phyloP scores from a whole-genome alignment of 2,888 invertebrate species.

The Melanchra persicariae region DNA sequence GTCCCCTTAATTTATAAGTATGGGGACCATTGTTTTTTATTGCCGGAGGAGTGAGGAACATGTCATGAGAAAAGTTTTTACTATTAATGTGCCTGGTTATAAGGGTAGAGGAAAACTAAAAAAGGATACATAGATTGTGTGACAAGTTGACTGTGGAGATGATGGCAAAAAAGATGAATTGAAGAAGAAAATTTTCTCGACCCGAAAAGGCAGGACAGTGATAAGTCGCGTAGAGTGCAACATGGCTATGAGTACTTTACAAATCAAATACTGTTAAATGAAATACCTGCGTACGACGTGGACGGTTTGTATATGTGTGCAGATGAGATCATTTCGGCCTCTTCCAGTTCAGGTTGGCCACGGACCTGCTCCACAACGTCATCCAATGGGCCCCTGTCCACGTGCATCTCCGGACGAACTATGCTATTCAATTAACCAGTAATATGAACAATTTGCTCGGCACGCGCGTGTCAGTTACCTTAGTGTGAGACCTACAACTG shows the following conservation, averaged over 20 bases:
- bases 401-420: conserved; percentile 80
- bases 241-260: background rate
- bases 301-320: conserved; percentile 82
- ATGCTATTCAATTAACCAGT: conserved; percentile 71
- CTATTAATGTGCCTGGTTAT: background rate
- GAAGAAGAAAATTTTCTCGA: background rate
- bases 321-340: conserved; percentile 85
- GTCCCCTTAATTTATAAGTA: background rate
- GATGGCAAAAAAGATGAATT: background rate
- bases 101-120: background rate
- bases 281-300: conserved; percentile 78
- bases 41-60: background rate
- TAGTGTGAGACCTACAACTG: background rate
- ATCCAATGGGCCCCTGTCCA: conserved; percentile 86
- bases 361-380: conserved; percentile 87
- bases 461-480: background rate
- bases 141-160: background rate
- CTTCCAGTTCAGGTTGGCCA: conserved; percentile 87
- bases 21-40: too few relatives aligned
- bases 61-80: background rate
- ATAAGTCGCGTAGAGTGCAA: too few relatives aligned
- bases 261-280: background rate
- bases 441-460: conserved; percentile 19
- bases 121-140: background rate
- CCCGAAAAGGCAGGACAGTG: background rate